phyloP scores from a whole-genome alignment of 64 coral and sea anemone genomes.

The Hydrozoanthus tunicans region DNA sequence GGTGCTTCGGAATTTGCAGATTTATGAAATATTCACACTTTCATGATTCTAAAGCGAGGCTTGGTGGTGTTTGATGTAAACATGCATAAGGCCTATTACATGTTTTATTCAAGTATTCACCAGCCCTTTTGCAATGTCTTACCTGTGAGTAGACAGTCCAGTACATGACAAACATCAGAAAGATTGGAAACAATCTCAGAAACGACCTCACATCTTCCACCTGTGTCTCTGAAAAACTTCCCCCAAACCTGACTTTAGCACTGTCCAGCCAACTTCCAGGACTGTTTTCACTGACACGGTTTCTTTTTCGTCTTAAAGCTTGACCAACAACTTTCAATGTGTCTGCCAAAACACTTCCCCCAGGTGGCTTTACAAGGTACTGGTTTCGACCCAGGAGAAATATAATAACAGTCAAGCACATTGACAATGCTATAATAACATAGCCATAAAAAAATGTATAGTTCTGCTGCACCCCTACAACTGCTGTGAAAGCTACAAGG shows the following conservation, averaged over 20 bases:
- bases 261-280: constrained; percentile 59
- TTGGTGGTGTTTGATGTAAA: no score
- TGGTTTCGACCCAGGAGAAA: constrained; percentile 64
- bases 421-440: constrained; percentile 52
- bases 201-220: constrained; percentile 84
- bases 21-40: no score
- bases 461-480: constrained; percentile 74
- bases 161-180: constrained; percentile 68
- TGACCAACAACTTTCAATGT: constrained; percentile 56
- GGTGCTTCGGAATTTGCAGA: no score
- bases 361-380: constrained; percentile 59
- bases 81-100: no score
- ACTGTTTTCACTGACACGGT: not conserved
- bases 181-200: constrained; percentile 67
- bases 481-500: constrained; percentile 75
- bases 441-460: constrained; percentile 63
- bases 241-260: constrained; percentile 70
- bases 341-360: constrained; percentile 62
- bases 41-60: no score
- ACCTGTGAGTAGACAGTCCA: constrained; percentile 82
- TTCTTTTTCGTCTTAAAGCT: constrained; percentile 36
- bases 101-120: no score
- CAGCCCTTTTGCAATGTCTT: not conserved
- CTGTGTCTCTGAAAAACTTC: constrained; percentile 56
- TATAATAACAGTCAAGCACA: constrained; percentile 59